These are phyloP conservation scores for Eledone cirrhosa DNA, from an alignment of 2,888 invertebrate genomes.

Conservation along the genomic window DNA sequence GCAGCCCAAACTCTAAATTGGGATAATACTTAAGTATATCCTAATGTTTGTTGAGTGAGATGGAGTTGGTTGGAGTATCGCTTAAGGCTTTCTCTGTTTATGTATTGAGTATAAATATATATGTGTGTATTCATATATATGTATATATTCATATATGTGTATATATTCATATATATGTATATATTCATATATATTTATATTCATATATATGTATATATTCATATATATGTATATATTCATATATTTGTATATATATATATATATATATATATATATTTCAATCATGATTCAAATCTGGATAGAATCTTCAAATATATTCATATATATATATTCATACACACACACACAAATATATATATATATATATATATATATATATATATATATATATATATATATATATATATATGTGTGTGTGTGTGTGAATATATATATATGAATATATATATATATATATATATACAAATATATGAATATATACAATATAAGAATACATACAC, in stretches of 20 bases:
- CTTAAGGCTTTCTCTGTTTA: too few relatives aligned
- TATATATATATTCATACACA: neutral
- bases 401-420: neutral
- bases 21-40: too few relatives aligned
- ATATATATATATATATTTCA: neutral
- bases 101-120: too few relatives aligned
- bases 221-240: neutral
- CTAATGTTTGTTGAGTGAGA: too few relatives aligned
- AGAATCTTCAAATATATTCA: neutral
- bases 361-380: neutral
- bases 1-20: too few relatives aligned
- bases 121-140: neutral
- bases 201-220: neutral
- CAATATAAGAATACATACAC: neutral
- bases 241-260: neutral
- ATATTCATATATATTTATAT: neutral
- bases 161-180: neutral
- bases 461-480: neutral
- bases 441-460: neutral
- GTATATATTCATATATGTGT: neutral
- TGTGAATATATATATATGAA: neutral
- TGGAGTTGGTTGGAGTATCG: too few relatives aligned
- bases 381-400: slow-evolving; percentile 2
- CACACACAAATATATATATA: neutral
- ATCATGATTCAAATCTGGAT: too few relatives aligned